A percentile compares a stretch with the other conserved stretches of the same genome.
phyloP scores from a whole-genome alignment of 1,140 invertebrate genomes.

The Maconellicoccus hirsutus region DNA sequence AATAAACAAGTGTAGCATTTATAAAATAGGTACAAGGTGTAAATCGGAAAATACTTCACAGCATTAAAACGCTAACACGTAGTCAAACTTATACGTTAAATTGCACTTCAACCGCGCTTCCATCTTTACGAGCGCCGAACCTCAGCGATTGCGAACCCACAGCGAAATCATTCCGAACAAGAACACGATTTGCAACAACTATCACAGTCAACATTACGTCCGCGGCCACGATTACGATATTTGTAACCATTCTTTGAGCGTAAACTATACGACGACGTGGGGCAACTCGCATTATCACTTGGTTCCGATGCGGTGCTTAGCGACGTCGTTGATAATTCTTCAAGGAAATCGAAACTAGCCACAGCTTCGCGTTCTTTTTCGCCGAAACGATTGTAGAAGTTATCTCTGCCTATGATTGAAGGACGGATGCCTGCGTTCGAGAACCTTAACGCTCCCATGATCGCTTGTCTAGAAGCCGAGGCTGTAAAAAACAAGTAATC shows the following conservation, averaged over 20 bases:
- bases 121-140: not conserved
- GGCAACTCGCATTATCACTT: slow-evolving; percentile 6
- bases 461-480: slow-evolving; percentile 44
- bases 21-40: slow-evolving; percentile 9
- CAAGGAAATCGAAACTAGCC: slow-evolving; percentile 64
- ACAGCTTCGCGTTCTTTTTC: slow-evolving; percentile 62
- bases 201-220: slow-evolving; percentile 9
- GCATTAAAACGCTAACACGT: not conserved
- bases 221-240: not conserved
- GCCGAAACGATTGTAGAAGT: slow-evolving; percentile 64
- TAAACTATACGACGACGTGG: not conserved
- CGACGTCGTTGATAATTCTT: slow-evolving; percentile 47
- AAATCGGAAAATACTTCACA: not conserved
- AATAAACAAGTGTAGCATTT: slow-evolving; percentile 9
- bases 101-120: not conserved
- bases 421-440: slow-evolving; percentile 41
- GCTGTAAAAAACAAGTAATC: slow-evolving; percentile 34
- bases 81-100: not conserved
- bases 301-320: slow-evolving; percentile 34
- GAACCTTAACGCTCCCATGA: slow-evolving; percentile 40
- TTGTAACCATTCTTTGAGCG: not conserved
- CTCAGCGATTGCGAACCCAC: not conserved
- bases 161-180: not conserved
- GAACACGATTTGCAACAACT: not conserved
- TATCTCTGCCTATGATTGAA: slow-evolving; percentile 57